phyloP scores from a whole-genome alignment of 2,113 vertebrate genomes.

The Thomomys bottae region DNA sequence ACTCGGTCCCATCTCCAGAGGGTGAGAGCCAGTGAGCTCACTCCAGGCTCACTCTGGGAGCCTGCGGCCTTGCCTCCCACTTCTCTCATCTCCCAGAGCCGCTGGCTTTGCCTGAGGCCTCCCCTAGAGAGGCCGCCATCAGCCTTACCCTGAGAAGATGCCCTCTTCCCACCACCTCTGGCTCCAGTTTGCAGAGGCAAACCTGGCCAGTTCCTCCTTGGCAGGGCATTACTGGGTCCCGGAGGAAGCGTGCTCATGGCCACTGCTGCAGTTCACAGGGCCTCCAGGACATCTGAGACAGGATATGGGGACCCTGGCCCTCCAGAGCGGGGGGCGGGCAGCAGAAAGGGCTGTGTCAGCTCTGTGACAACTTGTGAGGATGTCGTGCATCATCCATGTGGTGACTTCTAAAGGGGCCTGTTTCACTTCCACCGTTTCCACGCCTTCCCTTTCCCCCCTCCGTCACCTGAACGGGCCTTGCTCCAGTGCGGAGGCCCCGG shows the following conservation, averaged over 20 bases:
- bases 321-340: rapidly evolving
- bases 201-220: slow-evolving; percentile 51
- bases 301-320: rapidly evolving
- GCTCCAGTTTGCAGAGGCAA: neutral
- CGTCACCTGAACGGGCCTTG: too few relatives aligned
- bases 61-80: too few relatives aligned
- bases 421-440: rapidly evolving
- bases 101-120: too few relatives aligned
- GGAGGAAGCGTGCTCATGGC: neutral
- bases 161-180: neutral
- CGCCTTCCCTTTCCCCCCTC: too few relatives aligned
- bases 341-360: neutral
- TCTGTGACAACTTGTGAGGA: neutral
- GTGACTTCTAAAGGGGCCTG: neutral
- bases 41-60: neutral
- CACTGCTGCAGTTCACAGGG: too few relatives aligned
- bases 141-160: neutral
- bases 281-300: rapidly evolving
- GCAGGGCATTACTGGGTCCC: neutral
- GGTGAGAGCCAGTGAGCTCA: neutral
- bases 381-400: rapidly evolving
- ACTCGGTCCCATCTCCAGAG: too few relatives aligned
- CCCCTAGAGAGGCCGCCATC: rapidly evolving
- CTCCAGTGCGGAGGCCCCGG: rapidly evolving
- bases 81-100: too few relatives aligned